Base-by-base conservation (phyloP, 1,140 invertebrate species). In the Heliconius eleuchia region DNA sequence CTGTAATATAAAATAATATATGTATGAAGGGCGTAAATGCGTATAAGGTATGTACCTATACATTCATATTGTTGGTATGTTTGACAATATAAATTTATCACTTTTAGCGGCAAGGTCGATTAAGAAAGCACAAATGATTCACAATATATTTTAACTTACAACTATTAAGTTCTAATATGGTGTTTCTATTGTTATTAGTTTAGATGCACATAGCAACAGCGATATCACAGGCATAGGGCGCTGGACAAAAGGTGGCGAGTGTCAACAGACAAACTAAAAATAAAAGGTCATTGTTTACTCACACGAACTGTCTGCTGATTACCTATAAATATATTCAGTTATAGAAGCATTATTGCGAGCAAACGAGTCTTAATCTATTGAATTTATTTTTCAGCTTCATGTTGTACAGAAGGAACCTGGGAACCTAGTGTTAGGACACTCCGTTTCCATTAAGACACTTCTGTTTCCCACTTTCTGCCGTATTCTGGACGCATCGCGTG, bases 201-300 rank as follows among this genome's bases (percentile, higher is more conserved):
- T 74, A 19, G 70, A 79, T 85, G 84, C 89, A 89, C 89, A 86
- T 91, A 87, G 89, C 85, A 91, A 91, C 90, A 88, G 74, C 34
- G 18, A 60, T 84, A 84, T 87, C 86, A 76, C n/a, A 52, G 72
- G 79, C 86, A 76, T 23, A 52, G 72, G 80, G 71, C 74, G 46
- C 74, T 82, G 73, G 78, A 76, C 50, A 74, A 76, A 82, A 74
- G 79, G 80, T 82, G 72, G 73, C 73, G 73, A 77, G 30, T 81
- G 76, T 73, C 77, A 76, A 75, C 76, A 82, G 27, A 82, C 80
- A 76, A 81, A 86, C 88, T 90, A 88, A 89, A 87, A 88, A 88
- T 87, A 91, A 86, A 83, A 83, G 86, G 81, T 88, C 87, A 85
- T 74, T 86, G 83, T 85, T 88, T 85, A 85, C 80, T 82, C 73